A percentile compares a stretch with the other conserved stretches of the same genome.
Evolutionary conservation across 2,113 vertebrate species (phyloP).

Genomic region (Pithys albifrons): DNA sequence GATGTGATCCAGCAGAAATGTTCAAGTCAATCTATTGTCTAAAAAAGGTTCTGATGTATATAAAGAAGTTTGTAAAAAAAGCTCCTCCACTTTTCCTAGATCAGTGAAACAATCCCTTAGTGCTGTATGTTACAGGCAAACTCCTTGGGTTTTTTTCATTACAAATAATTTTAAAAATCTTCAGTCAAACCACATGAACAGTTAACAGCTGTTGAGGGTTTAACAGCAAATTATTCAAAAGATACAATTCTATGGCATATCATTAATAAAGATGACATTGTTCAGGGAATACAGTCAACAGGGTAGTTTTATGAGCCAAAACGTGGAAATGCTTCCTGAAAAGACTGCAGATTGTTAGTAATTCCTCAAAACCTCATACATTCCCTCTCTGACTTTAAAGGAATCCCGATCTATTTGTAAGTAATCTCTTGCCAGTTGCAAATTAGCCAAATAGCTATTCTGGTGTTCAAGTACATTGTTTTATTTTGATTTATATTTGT

Average conservation of each 20-base stretch:
- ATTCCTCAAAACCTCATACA: neutral
- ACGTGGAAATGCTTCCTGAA: neutral
- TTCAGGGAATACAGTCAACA: neutral
- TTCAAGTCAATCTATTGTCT: neutral
- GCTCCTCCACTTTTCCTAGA: neutral
- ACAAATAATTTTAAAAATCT: neutral
- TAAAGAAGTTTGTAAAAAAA: neutral
- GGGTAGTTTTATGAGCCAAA: neutral
- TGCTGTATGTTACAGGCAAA: neutral
- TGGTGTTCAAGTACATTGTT: neutral
- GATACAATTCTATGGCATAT: neutral
- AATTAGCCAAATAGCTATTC: neutral
- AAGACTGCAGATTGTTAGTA: neutral
- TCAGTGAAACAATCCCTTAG: neutral
- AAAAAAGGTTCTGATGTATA: neutral
- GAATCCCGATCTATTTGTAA: neutral
- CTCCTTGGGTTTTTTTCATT: neutral
- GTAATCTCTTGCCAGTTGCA: neutral
- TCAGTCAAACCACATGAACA: neutral
- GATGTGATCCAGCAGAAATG: neutral
- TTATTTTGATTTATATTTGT: conserved; percentile 49
- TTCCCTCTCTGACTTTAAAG: neutral
- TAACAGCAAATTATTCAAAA: neutral
- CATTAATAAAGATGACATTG: neutral
- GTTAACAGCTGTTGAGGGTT: neutral